Evolutionary conservation across 2,113 vertebrate genomes (phyloP).

Genomic region (Tupaia tana): DNA sequence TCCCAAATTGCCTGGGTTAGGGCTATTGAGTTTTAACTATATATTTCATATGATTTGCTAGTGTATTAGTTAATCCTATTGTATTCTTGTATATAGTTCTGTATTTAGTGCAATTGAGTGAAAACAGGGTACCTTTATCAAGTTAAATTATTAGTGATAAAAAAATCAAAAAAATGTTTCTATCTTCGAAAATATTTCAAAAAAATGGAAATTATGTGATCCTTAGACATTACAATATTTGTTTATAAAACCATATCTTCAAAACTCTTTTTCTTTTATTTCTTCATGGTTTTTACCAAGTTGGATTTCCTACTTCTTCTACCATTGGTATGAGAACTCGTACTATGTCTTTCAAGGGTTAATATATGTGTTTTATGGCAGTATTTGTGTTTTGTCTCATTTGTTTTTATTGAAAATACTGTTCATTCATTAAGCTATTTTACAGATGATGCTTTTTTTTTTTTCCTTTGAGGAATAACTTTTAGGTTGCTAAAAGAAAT

Average conservation of each 20-base stretch:
- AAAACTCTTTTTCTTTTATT: neutral
- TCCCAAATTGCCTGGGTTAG: neutral
- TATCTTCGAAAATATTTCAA: constrained; percentile 21
- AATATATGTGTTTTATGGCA: neutral
- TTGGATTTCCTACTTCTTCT: neutral
- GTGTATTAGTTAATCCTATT: neutral
- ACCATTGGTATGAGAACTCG: neutral
- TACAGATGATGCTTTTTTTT: neutral
- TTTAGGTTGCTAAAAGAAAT: no score
- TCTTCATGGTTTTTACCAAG: neutral
- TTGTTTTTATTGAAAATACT: constrained; percentile 11
- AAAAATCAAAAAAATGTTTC: neutral
- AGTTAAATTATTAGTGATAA: constrained; percentile 11
- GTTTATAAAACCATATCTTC: neutral
- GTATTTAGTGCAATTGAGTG: neutral
- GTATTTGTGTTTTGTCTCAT: neutral
- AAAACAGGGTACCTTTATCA: neutral
- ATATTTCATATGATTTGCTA: constrained; percentile 5
- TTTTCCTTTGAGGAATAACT: neutral
- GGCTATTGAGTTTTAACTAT: neutral
- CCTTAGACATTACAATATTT: neutral
- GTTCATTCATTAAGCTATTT: neutral
- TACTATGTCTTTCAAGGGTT: neutral
- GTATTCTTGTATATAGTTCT: neutral
- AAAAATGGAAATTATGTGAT: neutral